A percentile compares a stretch with the other conserved stretches of the same genome.
Conservation (phyloP, 64 coral and sea anemone genomes). For the Pachyseris speciosa region DNA sequence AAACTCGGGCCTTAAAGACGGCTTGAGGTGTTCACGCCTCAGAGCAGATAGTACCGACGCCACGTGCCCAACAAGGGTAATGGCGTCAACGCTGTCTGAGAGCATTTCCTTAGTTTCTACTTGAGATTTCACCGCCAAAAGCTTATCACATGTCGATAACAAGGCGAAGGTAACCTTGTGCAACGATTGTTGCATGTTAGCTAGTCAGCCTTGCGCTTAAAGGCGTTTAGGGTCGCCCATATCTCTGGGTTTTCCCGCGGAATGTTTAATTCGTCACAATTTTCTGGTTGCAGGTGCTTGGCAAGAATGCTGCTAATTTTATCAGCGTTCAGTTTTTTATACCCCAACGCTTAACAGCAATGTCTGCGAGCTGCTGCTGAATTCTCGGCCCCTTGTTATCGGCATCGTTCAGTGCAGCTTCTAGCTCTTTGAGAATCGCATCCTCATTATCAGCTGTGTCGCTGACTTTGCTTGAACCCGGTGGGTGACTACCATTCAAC, state of each 20-base stretch:
- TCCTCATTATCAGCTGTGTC: too few species aligned
- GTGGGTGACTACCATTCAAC: too few species aligned
- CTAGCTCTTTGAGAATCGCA: too few species aligned
- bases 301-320: conserved; percentile 13
- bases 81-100: neutral
- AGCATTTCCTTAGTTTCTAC: neutral
- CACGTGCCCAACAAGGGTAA: neutral
- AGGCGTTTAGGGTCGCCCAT: neutral
- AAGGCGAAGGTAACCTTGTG: conserved; percentile 30
- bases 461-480: too few species aligned
- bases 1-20: neutral
- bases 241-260: conserved; percentile 51
- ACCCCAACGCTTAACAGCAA: conserved; percentile 31
- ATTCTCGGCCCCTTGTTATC: too few species aligned
- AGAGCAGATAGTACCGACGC: neutral
- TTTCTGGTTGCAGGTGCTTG: conserved; percentile 21
- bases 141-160: conserved; percentile 1
- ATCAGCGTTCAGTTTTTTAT: conserved; percentile 28
- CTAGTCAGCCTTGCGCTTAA: conserved; percentile 26
- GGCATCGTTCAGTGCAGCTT: too few species aligned
- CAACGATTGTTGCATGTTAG: conserved; percentile 38
- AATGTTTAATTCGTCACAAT: conserved; percentile 17
- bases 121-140: neutral
- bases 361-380: too few species aligned
- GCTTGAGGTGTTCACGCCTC: neutral